A percentile compares a stretch with the other conserved stretches of the same genome.
These are phyloP conservation scores for Nycticryphes semicollaris DNA, from an alignment of 2,113 vertebrate species.

Conservation along the genomic window DNA sequence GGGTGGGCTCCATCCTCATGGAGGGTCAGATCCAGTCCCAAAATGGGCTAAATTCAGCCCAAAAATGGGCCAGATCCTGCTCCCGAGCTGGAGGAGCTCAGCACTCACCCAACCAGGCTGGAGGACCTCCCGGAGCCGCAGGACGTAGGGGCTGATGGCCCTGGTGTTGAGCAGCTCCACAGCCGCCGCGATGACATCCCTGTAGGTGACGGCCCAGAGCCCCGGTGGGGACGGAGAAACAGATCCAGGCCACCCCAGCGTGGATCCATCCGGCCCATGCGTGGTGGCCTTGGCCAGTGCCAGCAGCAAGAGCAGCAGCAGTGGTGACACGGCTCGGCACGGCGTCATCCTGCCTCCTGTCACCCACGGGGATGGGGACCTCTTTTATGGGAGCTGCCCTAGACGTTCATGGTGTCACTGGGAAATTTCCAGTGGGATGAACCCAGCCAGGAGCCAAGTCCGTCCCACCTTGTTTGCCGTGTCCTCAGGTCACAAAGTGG, in stretches of 20 bases:
- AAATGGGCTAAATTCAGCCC: fast-evolving
- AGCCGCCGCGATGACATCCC: fast-evolving
- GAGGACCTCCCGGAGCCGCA: not conserved
- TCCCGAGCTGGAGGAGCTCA: fast-evolving
- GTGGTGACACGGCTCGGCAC: not conserved
- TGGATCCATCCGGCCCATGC: fast-evolving
- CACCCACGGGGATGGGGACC: fast-evolving
- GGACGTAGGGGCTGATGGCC: not conserved
- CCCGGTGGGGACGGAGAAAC: fast-evolving
- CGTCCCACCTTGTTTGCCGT: not conserved
- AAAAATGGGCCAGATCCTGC: fast-evolving
- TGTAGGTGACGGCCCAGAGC: not conserved
- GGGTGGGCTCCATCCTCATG: not conserved
- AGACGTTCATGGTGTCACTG: fast-evolving
- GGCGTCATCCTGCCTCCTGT: not conserved
- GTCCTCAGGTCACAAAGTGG: fast-evolving
- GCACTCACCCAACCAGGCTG: not conserved
- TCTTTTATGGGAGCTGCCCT: not conserved
- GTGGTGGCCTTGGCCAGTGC: not conserved
- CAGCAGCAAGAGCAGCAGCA: not conserved
- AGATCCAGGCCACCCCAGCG: fast-evolving
- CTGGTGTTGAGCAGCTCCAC: not conserved
- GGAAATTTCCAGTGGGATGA: not conserved
- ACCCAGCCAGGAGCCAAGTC: not conserved
- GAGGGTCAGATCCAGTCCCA: not conserved